phyloP scores from a whole-genome alignment of 2,113 vertebrate genomes.

The Drymodes brunneopygia region DNA sequence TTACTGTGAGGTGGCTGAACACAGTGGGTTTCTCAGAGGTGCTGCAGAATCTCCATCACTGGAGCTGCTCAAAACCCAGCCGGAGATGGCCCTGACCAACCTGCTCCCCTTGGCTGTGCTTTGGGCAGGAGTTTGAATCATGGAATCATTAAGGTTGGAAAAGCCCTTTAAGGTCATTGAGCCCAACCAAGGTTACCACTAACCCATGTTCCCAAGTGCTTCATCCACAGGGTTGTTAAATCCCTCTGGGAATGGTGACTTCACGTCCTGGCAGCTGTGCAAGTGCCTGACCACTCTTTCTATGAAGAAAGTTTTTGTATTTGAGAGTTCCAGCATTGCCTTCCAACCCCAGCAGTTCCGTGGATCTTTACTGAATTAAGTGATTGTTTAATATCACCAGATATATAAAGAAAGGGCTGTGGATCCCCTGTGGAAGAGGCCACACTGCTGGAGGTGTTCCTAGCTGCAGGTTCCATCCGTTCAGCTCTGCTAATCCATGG shows the following conservation, averaged over 20 bases:
- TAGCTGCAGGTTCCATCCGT: neutral
- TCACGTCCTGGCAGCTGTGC: neutral
- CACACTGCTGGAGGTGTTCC: neutral
- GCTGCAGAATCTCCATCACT: neutral
- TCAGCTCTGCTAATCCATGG: neutral
- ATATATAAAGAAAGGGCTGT: neutral
- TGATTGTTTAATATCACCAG: neutral
- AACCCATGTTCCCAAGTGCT: no score
- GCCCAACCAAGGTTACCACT: neutral
- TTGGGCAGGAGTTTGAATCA: neutral
- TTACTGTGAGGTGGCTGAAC: neutral
- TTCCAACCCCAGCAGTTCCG: neutral
- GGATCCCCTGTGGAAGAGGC: neutral
- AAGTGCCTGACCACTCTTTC: neutral
- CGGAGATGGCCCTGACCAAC: neutral
- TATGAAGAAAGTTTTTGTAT: neutral
- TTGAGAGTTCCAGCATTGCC: neutral
- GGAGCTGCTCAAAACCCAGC: neutral
- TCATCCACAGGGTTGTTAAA: neutral
- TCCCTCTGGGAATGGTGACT: neutral
- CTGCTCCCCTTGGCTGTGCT: neutral
- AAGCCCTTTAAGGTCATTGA: neutral
- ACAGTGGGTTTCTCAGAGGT: neutral
- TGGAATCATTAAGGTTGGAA: neutral
- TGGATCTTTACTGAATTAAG: neutral